Evolutionary conservation across 2,888 invertebrate genomes (phyloP).

Genomic region (Aleiodes alternator): DNA sequence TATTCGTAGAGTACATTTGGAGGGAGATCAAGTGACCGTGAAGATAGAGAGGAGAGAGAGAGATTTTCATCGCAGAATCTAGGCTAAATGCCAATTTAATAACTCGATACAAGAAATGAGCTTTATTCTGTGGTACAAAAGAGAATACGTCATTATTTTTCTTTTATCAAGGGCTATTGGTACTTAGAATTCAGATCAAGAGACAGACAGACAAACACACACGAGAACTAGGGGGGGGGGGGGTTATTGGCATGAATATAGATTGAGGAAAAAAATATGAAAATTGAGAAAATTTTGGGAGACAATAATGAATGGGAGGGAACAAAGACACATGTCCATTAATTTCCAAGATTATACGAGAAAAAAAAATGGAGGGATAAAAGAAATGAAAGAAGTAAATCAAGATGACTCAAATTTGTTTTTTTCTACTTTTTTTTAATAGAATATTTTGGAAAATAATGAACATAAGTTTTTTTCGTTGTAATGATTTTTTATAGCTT

Average conservation of each 20-base stretch:
- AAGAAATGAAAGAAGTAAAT: no score
- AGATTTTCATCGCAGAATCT: slow-evolving; percentile 29
- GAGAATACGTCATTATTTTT: slow-evolving; percentile 13
- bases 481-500: no score
- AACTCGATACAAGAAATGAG: slow-evolving; percentile 8
- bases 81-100: slow-evolving; percentile 40
- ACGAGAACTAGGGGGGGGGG: no score
- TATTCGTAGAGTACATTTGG: slow-evolving; percentile 4
- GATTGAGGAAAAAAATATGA: slow-evolving; percentile 22
- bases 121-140: neutral
- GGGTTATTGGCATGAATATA: slow-evolving; percentile 29
- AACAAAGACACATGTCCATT: no score
- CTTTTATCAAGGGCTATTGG: slow-evolving; percentile 34
- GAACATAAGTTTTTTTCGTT: no score
- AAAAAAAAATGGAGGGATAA: no score
- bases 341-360: no score
- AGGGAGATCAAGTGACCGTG: slow-evolving; percentile 19
- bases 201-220: no score
- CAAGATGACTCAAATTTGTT: no score
- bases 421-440: no score
- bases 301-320: no score
- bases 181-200: slow-evolving; percentile 42
- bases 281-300: slow-evolving; percentile 14
- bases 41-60: neutral
- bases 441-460: no score